Percentiles rank a stretch among this genome's conserved stretches.
These are phyloP conservation scores for Mallateleia sp. DNA, from an alignment of 2,888 invertebrate genomes.

Conservation along the genomic window DNA sequence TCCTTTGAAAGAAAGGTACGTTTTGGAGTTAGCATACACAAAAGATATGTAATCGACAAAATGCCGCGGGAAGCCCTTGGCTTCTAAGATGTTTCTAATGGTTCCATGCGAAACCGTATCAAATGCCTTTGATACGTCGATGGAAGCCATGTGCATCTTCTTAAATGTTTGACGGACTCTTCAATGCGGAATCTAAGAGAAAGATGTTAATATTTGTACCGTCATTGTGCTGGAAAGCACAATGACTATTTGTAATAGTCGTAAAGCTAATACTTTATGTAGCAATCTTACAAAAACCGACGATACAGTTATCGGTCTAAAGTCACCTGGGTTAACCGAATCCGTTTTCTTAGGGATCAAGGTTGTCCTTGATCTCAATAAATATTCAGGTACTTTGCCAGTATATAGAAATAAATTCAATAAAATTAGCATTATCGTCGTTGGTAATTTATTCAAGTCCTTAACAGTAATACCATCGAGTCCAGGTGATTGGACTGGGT, in stretches of 20 bases:
- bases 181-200: constrained; percentile 58
- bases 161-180: constrained; percentile 47
- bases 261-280: constrained; percentile 68
- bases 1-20: neutral
- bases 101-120: constrained; percentile 11
- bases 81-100: neutral
- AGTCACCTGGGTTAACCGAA: neutral
- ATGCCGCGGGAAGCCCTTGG: constrained; percentile 7
- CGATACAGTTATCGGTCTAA: constrained; percentile 31
- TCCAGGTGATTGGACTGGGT: no score
- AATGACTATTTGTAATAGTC: constrained; percentile 70
- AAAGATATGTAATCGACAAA: constrained; percentile 6
- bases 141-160: constrained; percentile 35
- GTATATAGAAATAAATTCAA: neutral
- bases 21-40: no score
- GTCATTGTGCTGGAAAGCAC: constrained; percentile 64
- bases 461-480: no score
- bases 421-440: no score
- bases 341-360: constrained; percentile 36
- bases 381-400: neutral
- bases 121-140: constrained; percentile 23
- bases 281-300: constrained; percentile 55
- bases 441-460: no score
- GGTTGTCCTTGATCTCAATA: neutral
- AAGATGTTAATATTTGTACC: constrained; percentile 8